phyloP scores from a whole-genome alignment of 53 echinoderm and acorn worm species.

The Hippasteria phrygiana region DNA sequence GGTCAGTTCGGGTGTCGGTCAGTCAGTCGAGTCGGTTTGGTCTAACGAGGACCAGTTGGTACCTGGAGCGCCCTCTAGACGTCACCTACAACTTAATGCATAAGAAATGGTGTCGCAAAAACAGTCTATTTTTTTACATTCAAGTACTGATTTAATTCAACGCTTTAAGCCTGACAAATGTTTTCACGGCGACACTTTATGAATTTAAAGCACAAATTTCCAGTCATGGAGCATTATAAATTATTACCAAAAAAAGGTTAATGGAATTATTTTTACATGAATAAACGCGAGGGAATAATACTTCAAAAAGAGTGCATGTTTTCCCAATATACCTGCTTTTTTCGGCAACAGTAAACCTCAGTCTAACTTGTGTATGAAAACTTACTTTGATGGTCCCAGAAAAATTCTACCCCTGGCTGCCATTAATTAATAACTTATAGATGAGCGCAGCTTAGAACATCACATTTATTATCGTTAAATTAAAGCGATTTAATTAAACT shows the following conservation, averaged over 20 bases:
- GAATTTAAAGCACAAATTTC: not conserved
- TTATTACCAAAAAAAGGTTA: not conserved
- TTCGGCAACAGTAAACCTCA: no score
- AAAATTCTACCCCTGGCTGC: no score
- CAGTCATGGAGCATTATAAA: not conserved
- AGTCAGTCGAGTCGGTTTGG: slow-evolving; percentile 23
- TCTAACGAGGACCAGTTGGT: not conserved
- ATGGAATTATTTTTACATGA: no score
- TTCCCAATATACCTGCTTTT: no score
- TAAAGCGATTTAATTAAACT: no score
- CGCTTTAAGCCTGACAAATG: not conserved
- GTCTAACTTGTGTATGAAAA: no score
- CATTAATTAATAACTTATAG: no score
- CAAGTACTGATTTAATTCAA: not conserved
- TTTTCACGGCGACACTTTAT: not conserved
- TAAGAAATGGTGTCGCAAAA: not conserved
- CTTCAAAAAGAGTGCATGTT: no score
- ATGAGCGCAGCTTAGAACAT: no score
- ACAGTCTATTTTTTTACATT: not conserved
- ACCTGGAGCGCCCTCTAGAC: not conserved
- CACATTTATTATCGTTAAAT: not conserved
- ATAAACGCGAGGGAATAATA: no score
- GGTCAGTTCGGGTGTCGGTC: no score
- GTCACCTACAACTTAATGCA: not conserved
- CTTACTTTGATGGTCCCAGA: no score